Base-by-base conservation (phyloP, 2,113 vertebrate genomes). In the Pimephales promelas region DNA sequence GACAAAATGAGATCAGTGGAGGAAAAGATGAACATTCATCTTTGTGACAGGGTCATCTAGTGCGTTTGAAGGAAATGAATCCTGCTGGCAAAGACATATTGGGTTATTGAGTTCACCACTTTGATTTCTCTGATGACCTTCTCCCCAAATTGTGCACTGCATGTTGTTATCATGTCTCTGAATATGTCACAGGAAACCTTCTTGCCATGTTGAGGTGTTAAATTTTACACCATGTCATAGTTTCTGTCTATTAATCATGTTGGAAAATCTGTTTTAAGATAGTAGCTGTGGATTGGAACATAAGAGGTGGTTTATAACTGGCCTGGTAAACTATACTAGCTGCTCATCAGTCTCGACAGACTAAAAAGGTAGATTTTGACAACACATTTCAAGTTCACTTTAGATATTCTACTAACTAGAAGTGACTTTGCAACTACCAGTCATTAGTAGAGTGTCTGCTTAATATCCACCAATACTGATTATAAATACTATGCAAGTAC, bases 31-130 rank as follows among this genome's bases (percentile, higher is more conserved):
- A 74, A 79, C 83, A 86, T 87, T 88, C 24, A 82, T 89, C 86
- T 89, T 85, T 40, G 28, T 74, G 86, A 88, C 86, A 89, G 62
- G 79, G 86, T 81, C 83, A 86, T 87, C 86, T 83, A 76, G 71
- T 85, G 64, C 16, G 49, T 81, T 28, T 87, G 77, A 87, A 85
- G 85, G 78, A 89, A 86, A 89, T 88, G 28, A 88, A 85, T 80
- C 40, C 31, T 14, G 73, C 36, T 86, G 86, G 83, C 88, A 85
- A 75, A 87, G 88, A 89, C 72, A 52, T 85, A 88, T 85, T 85
- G 82, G 73, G 61, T 83, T 64, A 70, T 80, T 54, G 52, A 70
- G 52, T 68, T 74, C 52, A 79, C 26, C 20, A 54, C 40, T 87
- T 87, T 84, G 47, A 86, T 45, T 83, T 85, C 64, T 83, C 56